Evolutionary conservation across 2,113 vertebrate genomes (phyloP), one percentile per base, ranked within the genome.

Genomic region (Bettongia penicillata): DNA sequence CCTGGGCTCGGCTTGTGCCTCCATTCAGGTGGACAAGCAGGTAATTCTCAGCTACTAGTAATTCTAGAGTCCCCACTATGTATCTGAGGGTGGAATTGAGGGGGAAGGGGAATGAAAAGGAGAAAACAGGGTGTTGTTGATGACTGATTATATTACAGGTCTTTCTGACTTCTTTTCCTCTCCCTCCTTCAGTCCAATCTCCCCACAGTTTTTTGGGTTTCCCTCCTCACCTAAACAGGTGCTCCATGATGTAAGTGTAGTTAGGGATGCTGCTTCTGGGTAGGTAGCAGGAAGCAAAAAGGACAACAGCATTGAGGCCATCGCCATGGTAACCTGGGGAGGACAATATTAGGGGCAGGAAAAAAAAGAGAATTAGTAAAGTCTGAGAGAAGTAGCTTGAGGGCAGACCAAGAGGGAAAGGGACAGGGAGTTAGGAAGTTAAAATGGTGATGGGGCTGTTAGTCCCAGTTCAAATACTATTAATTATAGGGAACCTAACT

Each of bases 221-320:
- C 51, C 37, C 8, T 53, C 0, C 97, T 97, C 97, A 99, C 99
- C 99, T 99, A 97, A 99, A 99, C 90, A 99, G 98, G 97, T 99
- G 99, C 68, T 99, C 99, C 99, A 99, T 99, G 91, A 99, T 97
- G 3, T 99, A 99, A n/a, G 98, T 94, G 2, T 99, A 99, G 97
- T 98, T 92, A 37, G 99, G 98, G 90, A 98, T 97, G 43, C 98
- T 98, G 97, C 98, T 99, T 55, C 98, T 98, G 0, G 99, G 99
- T 53, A 99, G 98, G 93, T 99, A 99, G 92, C 99, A 99, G 77
- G 99, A 98, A 2, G 99, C 98, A 37, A 99, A 99, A 91, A 99
- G 96, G 90, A 99, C 98, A 95, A 99, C 98, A 84, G 99, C 99
- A 0, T 99, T 99, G 94, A 99, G 98, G 47, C 98, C 99, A 1